These are phyloP conservation scores for Dromaius novaehollandiae DNA, from an alignment of 2,113 vertebrate genomes.

Conservation along the genomic window DNA sequence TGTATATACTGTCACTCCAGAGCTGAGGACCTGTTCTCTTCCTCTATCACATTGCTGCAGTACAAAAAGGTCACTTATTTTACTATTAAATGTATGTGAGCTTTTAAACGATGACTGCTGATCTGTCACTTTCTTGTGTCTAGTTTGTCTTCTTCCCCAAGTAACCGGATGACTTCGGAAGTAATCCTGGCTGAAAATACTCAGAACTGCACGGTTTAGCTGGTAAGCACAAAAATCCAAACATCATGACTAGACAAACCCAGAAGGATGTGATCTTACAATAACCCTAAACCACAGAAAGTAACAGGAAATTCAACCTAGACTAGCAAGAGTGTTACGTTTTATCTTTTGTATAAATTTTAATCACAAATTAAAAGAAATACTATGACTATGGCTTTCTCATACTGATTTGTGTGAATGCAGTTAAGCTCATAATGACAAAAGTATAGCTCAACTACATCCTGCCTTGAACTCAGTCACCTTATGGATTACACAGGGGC, in stretches of 20 bases:
- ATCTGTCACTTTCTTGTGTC: background rate
- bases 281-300: constrained; percentile 19
- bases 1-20: background rate
- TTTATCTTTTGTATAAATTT: background rate
- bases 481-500: background rate
- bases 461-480: background rate
- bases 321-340: background rate
- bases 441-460: background rate
- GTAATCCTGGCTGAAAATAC: background rate
- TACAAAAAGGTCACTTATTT: background rate
- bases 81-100: background rate
- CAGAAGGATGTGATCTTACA: constrained; percentile 1
- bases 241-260: background rate
- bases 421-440: background rate
- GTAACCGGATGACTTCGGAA: background rate
- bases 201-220: background rate
- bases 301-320: constrained; percentile 40
- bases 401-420: background rate
- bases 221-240: constrained; percentile 8
- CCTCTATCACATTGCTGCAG: background rate
- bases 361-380: constrained; percentile 10
- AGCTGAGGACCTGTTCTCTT: background rate
- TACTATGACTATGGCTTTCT: background rate
- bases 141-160: background rate
- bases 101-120: background rate